Evolutionary conservation across 2,888 invertebrate genomes (phyloP).

Genomic region (Trachelus iudaicus): DNA sequence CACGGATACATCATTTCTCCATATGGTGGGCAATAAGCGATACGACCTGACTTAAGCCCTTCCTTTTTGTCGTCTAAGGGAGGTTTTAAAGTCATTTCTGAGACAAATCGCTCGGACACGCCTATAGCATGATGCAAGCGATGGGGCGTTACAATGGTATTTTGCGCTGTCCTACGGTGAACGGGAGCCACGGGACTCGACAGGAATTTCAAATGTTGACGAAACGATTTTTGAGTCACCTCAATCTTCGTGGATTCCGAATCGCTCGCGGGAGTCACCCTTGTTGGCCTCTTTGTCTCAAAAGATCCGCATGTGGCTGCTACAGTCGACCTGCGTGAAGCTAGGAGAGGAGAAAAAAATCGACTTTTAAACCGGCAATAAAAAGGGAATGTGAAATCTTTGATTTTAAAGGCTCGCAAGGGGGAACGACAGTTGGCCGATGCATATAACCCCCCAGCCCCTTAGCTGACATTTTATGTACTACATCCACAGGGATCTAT

Average conservation of each 20-base stretch:
- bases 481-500: background rate
- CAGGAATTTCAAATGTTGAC: slow-evolving; percentile 55
- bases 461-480: background rate
- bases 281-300: background rate
- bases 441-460: slow-evolving; percentile 47
- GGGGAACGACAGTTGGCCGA: slow-evolving; percentile 60
- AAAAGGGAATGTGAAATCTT: slow-evolving; percentile 58
- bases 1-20: background rate
- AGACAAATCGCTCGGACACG: slow-evolving; percentile 55
- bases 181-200: slow-evolving; percentile 40
- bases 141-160: background rate
- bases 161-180: slow-evolving; percentile 4
- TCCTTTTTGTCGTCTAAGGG: background rate
- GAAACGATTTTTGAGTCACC: slow-evolving; percentile 56
- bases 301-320: background rate
- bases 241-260: slow-evolving; percentile 11
- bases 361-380: slow-evolving; percentile 64
- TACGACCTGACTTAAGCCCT: background rate
- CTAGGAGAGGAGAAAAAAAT: slow-evolving; percentile 37
- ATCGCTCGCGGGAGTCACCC: background rate
- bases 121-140: slow-evolving; percentile 22
- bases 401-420: slow-evolving; percentile 48
- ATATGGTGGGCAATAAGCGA: background rate
- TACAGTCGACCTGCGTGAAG: background rate
- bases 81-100: slow-evolving; percentile 33